Percentiles rank a stretch among this genome's conserved stretches.
phyloP scores from a whole-genome alignment of 2,888 invertebrate genomes.

The Heterodera filipjevi region DNA sequence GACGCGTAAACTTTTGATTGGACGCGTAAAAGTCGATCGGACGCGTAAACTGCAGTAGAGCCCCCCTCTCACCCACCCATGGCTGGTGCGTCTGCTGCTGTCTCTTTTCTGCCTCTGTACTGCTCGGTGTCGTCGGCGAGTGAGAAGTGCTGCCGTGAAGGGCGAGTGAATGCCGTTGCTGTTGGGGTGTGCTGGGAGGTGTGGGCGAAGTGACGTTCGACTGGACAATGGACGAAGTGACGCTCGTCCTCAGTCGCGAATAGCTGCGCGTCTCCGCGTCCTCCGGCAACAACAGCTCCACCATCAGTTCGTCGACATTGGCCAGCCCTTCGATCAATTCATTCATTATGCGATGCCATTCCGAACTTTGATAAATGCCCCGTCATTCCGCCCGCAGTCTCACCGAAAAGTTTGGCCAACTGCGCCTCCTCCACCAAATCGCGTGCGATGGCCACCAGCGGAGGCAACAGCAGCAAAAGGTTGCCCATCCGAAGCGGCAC shows the following conservation, averaged over 20 bases:
- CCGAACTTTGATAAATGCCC: not conserved
- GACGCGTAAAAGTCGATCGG: too few species aligned
- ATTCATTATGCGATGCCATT: not conserved
- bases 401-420: constrained; percentile 57
- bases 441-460: constrained; percentile 54
- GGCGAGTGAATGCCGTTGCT: not conserved
- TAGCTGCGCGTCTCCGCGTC: constrained; percentile 43
- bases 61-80: not conserved
- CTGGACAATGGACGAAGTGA: constrained; percentile 25
- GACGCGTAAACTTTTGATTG: too few species aligned
- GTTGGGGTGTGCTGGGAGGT: constrained; percentile 16
- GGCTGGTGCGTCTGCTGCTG: not conserved
- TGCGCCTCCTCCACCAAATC: constrained; percentile 60
- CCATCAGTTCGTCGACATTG: constrained; percentile 55
- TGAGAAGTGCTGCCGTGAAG: not conserved
- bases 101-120: not conserved
- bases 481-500: constrained; percentile 57
- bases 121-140: not conserved
- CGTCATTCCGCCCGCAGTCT: constrained; percentile 35
- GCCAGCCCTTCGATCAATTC: constrained; percentile 29
- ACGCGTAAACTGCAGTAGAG: too few species aligned
- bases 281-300: constrained; percentile 51
- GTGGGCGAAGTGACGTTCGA: constrained; percentile 24
- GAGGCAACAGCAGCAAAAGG: constrained; percentile 56
- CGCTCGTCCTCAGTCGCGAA: constrained; percentile 33